Conservation (phyloP, 1,140 invertebrate genomes). For the Drosophila murphyi region DNA sequence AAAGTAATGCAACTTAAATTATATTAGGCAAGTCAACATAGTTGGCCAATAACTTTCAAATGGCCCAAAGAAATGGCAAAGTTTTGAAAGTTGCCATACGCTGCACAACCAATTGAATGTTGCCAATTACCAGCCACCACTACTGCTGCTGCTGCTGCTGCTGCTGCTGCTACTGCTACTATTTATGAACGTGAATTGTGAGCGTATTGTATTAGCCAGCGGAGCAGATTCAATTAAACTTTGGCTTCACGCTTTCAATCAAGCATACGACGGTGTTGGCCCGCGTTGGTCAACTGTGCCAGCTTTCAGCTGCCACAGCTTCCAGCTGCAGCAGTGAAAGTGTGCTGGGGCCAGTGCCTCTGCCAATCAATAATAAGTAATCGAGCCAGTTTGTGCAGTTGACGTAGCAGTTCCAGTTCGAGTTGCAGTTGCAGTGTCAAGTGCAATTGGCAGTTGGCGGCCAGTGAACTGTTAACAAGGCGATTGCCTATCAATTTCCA, state of each 20-base stretch:
- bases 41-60: constrained; percentile 78
- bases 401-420: constrained; percentile 13
- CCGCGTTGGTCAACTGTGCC: constrained; percentile 3
- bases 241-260: constrained; percentile 78
- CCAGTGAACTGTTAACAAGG: constrained; percentile 61
- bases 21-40: constrained; percentile 36
- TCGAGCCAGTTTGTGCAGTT: constrained; percentile 33
- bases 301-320: not conserved
- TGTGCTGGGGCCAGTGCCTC: constrained; percentile 29
- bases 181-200: not conserved
- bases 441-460: constrained; percentile 53
- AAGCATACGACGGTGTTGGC: constrained; percentile 48
- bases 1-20: constrained; percentile 4
- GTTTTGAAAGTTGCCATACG: constrained; percentile 64
- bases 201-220: constrained; percentile 26
- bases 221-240: constrained; percentile 74
- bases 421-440: constrained; percentile 58
- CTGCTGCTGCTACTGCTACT: not conserved
- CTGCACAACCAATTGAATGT: constrained; percentile 63
- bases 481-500: constrained; percentile 39
- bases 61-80: constrained; percentile 52
- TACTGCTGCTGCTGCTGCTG: not conserved
- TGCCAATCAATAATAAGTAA: constrained; percentile 45
- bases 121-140: constrained; percentile 62
- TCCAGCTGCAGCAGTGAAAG: constrained; percentile 60